A percentile compares a stretch with the other conserved stretches of the same genome.
These are phyloP conservation scores for Aplysia californica DNA, from an alignment of 1,140 invertebrate species.

Conservation along the genomic window DNA sequence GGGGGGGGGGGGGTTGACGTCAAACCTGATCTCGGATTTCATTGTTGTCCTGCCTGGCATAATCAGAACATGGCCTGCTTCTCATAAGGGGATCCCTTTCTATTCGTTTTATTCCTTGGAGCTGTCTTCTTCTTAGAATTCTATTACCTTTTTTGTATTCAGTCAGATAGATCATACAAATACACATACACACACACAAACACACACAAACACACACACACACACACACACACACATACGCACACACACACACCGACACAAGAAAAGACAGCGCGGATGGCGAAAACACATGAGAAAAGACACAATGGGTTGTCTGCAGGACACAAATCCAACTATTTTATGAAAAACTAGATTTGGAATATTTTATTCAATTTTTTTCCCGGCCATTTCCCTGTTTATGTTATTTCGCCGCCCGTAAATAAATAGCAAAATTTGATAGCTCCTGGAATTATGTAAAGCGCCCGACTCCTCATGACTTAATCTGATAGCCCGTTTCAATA, in stretches of 20 bases:
- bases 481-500: slow-evolving; percentile 53
- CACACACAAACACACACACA: too few relatives aligned
- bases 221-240: neutral
- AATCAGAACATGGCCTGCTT: too few relatives aligned
- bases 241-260: neutral
- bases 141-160: too few relatives aligned
- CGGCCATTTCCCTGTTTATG: slow-evolving; percentile 8
- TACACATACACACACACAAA: too few relatives aligned
- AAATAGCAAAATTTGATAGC: slow-evolving; percentile 35
- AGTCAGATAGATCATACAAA: too few relatives aligned
- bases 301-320: too few relatives aligned
- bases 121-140: too few relatives aligned
- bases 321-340: neutral
- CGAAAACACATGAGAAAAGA: neutral
- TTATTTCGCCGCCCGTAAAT: slow-evolving; percentile 22
- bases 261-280: neutral
- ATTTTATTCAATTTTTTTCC: neutral
- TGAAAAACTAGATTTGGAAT: neutral
- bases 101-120: too few relatives aligned
- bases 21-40: too few relatives aligned
- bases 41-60: too few relatives aligned
- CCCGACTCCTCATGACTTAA: slow-evolving; percentile 60
- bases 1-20: too few relatives aligned
- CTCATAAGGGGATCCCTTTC: too few relatives aligned
- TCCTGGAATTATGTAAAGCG: slow-evolving; percentile 62